Evolutionary conservation across 2,797 vertebrate species (phyloP), one percentile per base, ranked within the genome.

Genomic region (Eulemur albifrons): DNA sequence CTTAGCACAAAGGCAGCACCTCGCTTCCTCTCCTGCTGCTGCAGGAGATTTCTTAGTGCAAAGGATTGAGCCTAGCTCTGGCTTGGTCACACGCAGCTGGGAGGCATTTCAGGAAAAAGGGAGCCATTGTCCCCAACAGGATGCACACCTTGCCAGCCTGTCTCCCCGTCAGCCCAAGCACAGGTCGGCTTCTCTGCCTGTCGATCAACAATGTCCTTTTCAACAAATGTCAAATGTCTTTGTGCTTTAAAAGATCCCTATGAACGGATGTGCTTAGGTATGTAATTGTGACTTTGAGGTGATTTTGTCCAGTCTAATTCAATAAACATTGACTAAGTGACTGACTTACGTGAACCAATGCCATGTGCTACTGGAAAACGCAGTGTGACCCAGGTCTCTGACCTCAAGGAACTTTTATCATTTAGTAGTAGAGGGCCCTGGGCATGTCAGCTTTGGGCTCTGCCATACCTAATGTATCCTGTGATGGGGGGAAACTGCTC

Each of bases 191-290:
- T 95, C 67, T 88, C 79, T n/a, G 54, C 17, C 69, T 95, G 6
- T 32, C 32, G 17, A 57, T 59, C 88, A 84, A 82, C 57, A 90
- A 38, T 67, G 65, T 84, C 75, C 85, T 84, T 96, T 65, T 94
- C 76, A 70, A 92, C 61, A 95, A 94, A 96, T 80, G 79, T 90
- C 86, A 96, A 48, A 83, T 83, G 67, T 61, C 77, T 89, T 88
- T 80, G 35, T 90, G 15, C 88, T 93, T 94, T 90, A 48, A 95
- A 93, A 91, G 81, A 94, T 63, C 70, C 35, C 61, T 38, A 45
- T 67, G 57, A 92, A 83, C 5, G 14, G 23, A 69, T 43, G 32
- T 63, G 38, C 48, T 72, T 30, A 93, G 69, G 17, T n/a, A 88
- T 67, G 30, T 43, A 27, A 67, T 40, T 90, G 21, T 70, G 73